Evolutionary conservation across 2,888 invertebrate genomes (phyloP), one percentile per base, ranked within the genome.

Genomic region (Drosophila prostipennis): DNA sequence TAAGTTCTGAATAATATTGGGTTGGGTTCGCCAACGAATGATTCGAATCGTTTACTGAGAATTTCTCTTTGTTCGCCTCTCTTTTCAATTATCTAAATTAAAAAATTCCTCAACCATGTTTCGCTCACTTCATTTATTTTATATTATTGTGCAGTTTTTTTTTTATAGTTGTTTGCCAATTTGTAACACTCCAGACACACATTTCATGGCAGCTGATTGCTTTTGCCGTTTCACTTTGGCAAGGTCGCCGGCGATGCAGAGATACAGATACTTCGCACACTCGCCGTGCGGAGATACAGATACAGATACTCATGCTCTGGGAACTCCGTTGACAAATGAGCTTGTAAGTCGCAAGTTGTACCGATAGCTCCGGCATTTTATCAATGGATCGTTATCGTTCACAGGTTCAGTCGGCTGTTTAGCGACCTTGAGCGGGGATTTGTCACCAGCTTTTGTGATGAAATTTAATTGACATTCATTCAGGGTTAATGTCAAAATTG

Each of bases 61-160:
- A 51, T 67, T 67, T 74, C 45, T 53, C 40, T 40, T 45, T 37
- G 13, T 23, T 36, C 19, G 13, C n/a, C 39, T 40, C 40, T 19
- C 57, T 52, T 76, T 79, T 79, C 85, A 87, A 83, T 83, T 81
- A 83, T 79, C 87, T 87, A 84, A 83, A 83, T 83, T 84, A 79
- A 87, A 83, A 82, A 83, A 83, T 83, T 81, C 87, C 76, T 67
- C 6, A 2, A 51, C 40, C 76, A 57, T 87, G 87, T 83, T 79
- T 34, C 40, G 36, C 46, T 8, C 37, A 58, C 36, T 57, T 57
- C 40, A 34, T 48, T 52, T 55, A 39, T 65, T 68, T 54, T 56
- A 36, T 72, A 59, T 68, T 64, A 64, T 26, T 72, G 52, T 63
- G 43, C 40, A 49, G 57, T 74, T 77, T 69, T 76, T 71, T 71